phyloP scores from a whole-genome alignment of 1,140 invertebrate species.

The Drosophila pachea region DNA sequence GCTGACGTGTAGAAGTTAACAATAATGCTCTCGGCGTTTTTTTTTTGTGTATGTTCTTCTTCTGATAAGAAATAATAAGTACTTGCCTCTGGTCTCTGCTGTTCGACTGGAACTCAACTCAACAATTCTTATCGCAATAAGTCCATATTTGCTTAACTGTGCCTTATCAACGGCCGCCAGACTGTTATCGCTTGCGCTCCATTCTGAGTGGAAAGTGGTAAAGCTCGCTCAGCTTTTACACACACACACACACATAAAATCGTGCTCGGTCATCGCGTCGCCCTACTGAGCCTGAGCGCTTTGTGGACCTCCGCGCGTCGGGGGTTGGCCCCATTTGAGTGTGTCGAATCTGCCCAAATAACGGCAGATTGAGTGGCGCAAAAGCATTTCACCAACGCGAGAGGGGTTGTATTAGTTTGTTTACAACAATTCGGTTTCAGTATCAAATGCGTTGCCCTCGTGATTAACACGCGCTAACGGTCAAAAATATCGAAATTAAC shows the following conservation, averaged over 20 bases:
- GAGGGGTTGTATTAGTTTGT: conserved; percentile 77
- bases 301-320: conserved; percentile 31
- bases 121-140: conserved; percentile 22
- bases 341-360: conserved; percentile 56
- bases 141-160: conserved; percentile 15
- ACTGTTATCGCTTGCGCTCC: conserved; percentile 42
- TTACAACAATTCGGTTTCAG: conserved; percentile 66
- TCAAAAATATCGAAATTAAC: conserved; percentile 26
- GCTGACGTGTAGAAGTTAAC: neutral
- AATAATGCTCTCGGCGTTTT: neutral
- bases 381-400: conserved; percentile 51
- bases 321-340: conserved; percentile 63
- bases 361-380: conserved; percentile 48
- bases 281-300: conserved; percentile 22
- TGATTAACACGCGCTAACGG: conserved; percentile 59
- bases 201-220: conserved; percentile 32
- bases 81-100: neutral
- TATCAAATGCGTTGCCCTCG: conserved; percentile 65
- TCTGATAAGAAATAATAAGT: conserved; percentile 29
- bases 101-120: neutral
- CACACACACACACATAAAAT: no score
- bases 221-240: conserved; percentile 53
- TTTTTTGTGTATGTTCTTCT: neutral
- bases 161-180: conserved; percentile 32
- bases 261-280: conserved; percentile 30